phyloP scores from a whole-genome alignment of 1,140 invertebrate species.

The Maniola jurtina region DNA sequence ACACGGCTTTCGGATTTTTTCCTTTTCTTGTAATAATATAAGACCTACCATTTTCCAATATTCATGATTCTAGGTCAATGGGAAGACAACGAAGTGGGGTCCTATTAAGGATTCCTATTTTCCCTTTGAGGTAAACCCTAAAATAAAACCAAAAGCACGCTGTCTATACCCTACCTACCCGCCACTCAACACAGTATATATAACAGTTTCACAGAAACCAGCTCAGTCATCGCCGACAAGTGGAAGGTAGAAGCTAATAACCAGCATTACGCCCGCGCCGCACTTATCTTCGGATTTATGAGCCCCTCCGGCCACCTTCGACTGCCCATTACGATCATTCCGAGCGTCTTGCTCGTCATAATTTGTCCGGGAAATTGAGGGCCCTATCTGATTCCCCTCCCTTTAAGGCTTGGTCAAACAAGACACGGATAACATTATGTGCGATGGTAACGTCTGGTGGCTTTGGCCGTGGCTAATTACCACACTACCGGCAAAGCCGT shows the following conservation, averaged over 20 bases:
- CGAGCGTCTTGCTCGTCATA: constrained; percentile 28
- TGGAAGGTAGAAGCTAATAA: constrained; percentile 31
- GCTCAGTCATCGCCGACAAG: constrained; percentile 13
- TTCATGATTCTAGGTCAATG: too few species aligned
- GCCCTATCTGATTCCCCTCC: constrained; percentile 30
- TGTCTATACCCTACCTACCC: neutral
- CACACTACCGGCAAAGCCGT: too few species aligned
- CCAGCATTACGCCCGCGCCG: constrained; percentile 33
- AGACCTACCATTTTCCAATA: too few species aligned
- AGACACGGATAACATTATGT: too few species aligned
- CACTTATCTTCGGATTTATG: constrained; percentile 34
- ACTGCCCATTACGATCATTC: constrained; percentile 33
- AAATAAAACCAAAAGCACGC: neutral
- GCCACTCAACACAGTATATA: neutral
- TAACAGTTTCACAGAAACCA: constrained; percentile 1
- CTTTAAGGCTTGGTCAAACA: too few species aligned
- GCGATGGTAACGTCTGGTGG: too few species aligned
- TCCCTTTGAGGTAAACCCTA: too few species aligned
- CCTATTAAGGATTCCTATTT: too few species aligned
- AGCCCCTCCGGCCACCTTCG: constrained; percentile 32
- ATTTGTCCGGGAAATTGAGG: constrained; percentile 38
- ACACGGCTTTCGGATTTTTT: too few species aligned
- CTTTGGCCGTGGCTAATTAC: too few species aligned
- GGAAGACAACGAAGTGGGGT: too few species aligned
- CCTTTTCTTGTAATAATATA: too few species aligned